A percentile compares a stretch with the other conserved stretches of the same genome.
These are phyloP conservation scores for Myiopsitta monachus DNA, from an alignment of 2,113 vertebrate genomes.

Conservation along the genomic window DNA sequence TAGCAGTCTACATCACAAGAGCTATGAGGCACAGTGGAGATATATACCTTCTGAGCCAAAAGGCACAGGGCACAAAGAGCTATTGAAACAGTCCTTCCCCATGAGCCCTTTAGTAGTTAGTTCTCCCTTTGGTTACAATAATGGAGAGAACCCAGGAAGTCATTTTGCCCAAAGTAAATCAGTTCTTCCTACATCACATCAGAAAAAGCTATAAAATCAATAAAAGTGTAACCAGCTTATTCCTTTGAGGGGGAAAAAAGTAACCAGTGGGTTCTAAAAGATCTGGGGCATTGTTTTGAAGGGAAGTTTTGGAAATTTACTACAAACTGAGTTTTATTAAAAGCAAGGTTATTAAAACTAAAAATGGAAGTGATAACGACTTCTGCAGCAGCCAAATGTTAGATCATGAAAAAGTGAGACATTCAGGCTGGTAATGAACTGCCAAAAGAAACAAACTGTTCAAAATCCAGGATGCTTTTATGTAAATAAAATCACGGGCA, in stretches of 20 bases:
- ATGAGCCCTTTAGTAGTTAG: background rate
- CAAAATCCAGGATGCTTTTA: background rate
- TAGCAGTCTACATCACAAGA: background rate
- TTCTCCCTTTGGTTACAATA: background rate
- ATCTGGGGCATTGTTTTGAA: background rate
- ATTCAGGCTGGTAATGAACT: background rate
- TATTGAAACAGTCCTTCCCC: background rate
- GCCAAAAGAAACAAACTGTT: background rate
- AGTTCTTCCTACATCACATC: background rate
- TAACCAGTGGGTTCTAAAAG: background rate
- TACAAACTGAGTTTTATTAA: background rate
- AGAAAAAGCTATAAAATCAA: background rate
- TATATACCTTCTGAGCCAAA: background rate
- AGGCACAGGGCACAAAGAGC: background rate
- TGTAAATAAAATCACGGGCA: background rate
- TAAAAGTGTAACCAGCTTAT: background rate
- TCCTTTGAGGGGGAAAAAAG: background rate
- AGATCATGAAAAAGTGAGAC: background rate
- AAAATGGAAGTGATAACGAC: background rate
- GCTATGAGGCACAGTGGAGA: background rate
- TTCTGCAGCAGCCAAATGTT: background rate
- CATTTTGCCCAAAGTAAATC: background rate
- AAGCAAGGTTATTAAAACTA: background rate
- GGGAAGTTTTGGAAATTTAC: background rate
- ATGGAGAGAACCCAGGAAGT: background rate